Base-by-base conservation (phyloP, 2,797 vertebrate species). In the Danio albolineatus region DNA sequence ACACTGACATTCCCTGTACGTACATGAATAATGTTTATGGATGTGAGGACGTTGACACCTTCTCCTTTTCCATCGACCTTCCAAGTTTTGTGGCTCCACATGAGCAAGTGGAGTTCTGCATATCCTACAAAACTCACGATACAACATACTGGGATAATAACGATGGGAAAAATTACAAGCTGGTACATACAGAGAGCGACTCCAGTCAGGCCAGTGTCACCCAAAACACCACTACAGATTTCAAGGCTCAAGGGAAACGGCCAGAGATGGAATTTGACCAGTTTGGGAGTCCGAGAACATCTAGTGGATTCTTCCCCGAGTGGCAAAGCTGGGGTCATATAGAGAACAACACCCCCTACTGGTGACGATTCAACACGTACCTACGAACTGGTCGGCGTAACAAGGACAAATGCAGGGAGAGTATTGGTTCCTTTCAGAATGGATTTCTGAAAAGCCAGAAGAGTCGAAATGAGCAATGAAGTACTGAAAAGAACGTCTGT, bases 81-180 rank as follows among this genome's bases (percentile, higher is more conserved):
- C 95, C 95, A 8, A 82, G 87, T 36, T 83, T 82, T 62, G 84
- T 94, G 65, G 84, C 91, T 3, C 88, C 88, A 0, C 86, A 92
- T 56, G 85, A 93, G 53, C 90, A 89, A 51, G 95, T 96, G 48
- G 96, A 97, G 87, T 98, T 98, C 90, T 98, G 97, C 78, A 75
- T 98, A 81, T 94, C 88, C 79, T 98, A 95, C 82, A 89, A 92
- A 83, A 93, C 93, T 0, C 88, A 78, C 4, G 90, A 92, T 10
- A 90, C 88, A 38, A 93, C 87, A 0, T 95, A 94, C 91, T 98
- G 97, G 97, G 97, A 98, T 92, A 98, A 98, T 91, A 97, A 97
- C 0, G 87, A 93, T 0, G 95, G 95, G 59, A 93, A 92, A 85
- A 98, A 98, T 92, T 98, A 98, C 62, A 87, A 86, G 86, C 91